Evolutionary conservation across 2,888 invertebrate genomes (phyloP).

Genomic region (Rhopalosiphum nymphaeae): DNA sequence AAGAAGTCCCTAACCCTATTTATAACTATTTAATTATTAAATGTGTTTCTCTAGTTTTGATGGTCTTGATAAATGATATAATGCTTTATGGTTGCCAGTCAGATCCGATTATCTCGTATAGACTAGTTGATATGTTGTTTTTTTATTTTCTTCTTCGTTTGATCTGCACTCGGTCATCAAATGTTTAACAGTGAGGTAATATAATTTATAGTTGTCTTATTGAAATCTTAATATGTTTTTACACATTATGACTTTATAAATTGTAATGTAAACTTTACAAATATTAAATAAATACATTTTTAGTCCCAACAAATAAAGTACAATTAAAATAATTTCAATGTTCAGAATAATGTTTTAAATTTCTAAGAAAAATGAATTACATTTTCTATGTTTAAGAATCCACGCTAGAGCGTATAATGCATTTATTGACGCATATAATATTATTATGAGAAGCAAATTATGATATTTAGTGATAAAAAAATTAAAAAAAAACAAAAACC

Average conservation of each 20-base stretch:
- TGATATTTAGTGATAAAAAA: not conserved
- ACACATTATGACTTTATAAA: not conserved
- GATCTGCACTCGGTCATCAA: no score
- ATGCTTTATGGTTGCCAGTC: no score
- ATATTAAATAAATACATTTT: not conserved
- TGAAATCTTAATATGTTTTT: not conserved
- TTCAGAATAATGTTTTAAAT: not conserved
- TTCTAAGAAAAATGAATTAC: not conserved
- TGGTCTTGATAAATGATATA: no score
- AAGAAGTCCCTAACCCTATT: no score
- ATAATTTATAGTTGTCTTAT: not conserved
- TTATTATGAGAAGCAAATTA: not conserved
- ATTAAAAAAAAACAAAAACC: not conserved
- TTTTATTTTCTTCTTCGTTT: no score
- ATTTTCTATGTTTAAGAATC: not conserved
- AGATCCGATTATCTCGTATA: no score
- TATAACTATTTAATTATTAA: no score
- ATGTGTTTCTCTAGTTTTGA: no score
- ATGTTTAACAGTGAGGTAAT: no score
- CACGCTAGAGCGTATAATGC: not conserved
- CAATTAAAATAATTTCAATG: not conserved
- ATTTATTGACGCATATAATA: not conserved
- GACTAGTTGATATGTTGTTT: no score
- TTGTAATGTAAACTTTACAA: no score
- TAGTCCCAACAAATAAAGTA: not conserved